Evolutionary conservation across 2,888 invertebrate species (phyloP), one percentile per base, ranked within the genome.

Genomic region (Leptarthrus brevirostris): DNA sequence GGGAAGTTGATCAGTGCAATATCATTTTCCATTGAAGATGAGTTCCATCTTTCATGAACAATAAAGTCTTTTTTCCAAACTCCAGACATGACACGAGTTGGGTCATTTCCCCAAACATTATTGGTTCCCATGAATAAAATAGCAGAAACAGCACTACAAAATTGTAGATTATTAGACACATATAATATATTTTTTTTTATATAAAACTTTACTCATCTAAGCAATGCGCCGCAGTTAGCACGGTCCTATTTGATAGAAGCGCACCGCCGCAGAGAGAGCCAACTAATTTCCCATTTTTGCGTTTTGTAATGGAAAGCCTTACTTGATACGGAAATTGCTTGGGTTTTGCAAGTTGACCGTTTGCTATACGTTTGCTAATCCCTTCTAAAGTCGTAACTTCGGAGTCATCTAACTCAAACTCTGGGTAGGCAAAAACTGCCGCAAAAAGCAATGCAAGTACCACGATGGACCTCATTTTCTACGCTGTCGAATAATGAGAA

Each of bases 41-140:
- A 80, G 79, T 83, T 83, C 82, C 83, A 84, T 1, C 81, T 81
- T 49, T 83, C 83, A 74, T 82, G 83, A 22, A 84, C 80, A 34
- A 80, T 76, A 73, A 84, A 83, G 18, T 73, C 52, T 20, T 18
- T 16, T 20, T 56, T 47, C 40, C 66, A 44, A 18, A 70, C 75
- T 3, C 16, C 44, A 30, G 54, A 24, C 66, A 44, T 66, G 14
- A 75, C 69, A 58, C 58, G 58, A 20, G 64, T 66, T 10, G 18
- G 18, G n/a, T 64, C 30, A 14, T 14, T 10, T n/a, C 6, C 69
- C 16, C 1, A 56, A 6, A 14, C 47, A 36, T 14, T 56, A 36
- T 54, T 56, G 3, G 12, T 58, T 8, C 75, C 75, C 24, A 75
- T 18, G 24, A 66, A 49, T 10, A 72, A 49, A 10, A 30, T n/a